phyloP scores from a whole-genome alignment of 2,888 invertebrate species.

The Podabrus alpinus region DNA sequence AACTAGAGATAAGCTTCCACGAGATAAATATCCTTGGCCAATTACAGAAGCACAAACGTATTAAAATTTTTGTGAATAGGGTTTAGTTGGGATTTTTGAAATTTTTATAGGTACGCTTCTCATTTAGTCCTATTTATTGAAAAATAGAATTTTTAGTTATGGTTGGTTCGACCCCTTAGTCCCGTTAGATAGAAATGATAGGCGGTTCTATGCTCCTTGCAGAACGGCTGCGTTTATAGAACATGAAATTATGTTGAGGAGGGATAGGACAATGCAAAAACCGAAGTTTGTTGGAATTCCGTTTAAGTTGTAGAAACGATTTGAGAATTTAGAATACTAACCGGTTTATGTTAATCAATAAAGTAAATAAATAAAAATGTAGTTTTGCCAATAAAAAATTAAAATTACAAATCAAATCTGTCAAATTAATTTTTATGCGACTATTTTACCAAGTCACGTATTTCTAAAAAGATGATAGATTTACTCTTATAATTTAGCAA shows the following conservation, averaged over 20 bases:
- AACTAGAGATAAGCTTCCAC: conserved; percentile 43
- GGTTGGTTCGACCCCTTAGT: conserved; percentile 42
- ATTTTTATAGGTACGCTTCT: too few species aligned
- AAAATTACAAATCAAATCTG: neutral
- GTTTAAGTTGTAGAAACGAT: conserved; percentile 30
- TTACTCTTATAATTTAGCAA: too few species aligned
- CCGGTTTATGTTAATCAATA: neutral
- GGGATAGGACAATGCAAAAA: conserved; percentile 35
- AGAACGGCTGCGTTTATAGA: conserved; percentile 27
- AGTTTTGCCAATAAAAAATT: neutral
- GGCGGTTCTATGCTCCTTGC: conserved; percentile 37
- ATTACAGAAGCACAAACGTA: conserved; percentile 48
- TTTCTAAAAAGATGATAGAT: too few species aligned
- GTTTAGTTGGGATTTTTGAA: neutral
- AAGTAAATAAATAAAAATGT: neutral
- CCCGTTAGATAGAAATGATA: conserved; percentile 40
- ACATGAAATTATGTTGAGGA: conserved; percentile 32
- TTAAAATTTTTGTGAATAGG: neutral
- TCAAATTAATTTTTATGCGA: too few species aligned
- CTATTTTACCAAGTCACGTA: too few species aligned
- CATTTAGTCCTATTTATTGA: too few species aligned
- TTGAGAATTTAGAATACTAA: neutral
- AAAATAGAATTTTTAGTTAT: conserved; percentile 34
- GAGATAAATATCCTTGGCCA: conserved; percentile 45
- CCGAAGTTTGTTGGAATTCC: conserved; percentile 39